Evolutionary conservation across 2,888 invertebrate genomes (phyloP).

Genomic region (Tenthredo livida): DNA sequence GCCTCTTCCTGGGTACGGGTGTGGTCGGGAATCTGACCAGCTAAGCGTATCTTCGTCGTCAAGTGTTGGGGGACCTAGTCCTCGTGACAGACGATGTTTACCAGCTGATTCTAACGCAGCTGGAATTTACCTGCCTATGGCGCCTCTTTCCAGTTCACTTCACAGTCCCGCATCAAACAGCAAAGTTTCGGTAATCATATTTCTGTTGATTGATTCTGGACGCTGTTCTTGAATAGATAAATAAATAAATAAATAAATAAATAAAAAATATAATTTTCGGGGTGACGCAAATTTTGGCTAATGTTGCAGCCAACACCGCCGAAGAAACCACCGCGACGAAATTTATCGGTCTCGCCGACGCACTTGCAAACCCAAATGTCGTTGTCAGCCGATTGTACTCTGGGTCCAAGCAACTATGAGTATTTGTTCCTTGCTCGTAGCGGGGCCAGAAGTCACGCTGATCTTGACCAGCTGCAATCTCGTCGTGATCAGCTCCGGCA

Average conservation of each 20-base stretch:
- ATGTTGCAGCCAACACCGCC: slow-evolving; percentile 88
- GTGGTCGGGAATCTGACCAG: slow-evolving; percentile 81
- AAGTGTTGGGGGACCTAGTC: slow-evolving; percentile 80
- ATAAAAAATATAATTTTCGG: not conserved
- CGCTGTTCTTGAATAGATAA: slow-evolving; percentile 22
- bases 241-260: not conserved
- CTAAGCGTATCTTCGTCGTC: slow-evolving; percentile 83
- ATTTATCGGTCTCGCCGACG: slow-evolving; percentile 92
- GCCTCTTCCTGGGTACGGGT: slow-evolving; percentile 77
- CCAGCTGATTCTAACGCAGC: slow-evolving; percentile 77
- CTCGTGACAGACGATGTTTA: slow-evolving; percentile 78
- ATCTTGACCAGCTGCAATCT: slow-evolving; percentile 83
- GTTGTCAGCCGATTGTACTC: slow-evolving; percentile 79
- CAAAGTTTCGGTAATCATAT: slow-evolving; percentile 82
- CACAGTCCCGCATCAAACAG: slow-evolving; percentile 82
- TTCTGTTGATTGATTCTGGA: slow-evolving; percentile 5
- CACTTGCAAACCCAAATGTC: slow-evolving; percentile 83
- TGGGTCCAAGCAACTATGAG: slow-evolving; percentile 84
- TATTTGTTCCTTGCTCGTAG: slow-evolving; percentile 84
- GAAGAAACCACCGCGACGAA: slow-evolving; percentile 93
- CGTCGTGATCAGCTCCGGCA: slow-evolving; percentile 82
- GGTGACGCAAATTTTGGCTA: not conserved
- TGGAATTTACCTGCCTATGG: slow-evolving; percentile 82
- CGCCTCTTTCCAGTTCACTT: slow-evolving; percentile 78
- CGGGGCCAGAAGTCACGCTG: slow-evolving; percentile 86